A percentile compares a stretch with the other conserved stretches of the same genome.
Conservation (phyloP, 1,140 invertebrate genomes). For the Philopotamus ludificatus region DNA sequence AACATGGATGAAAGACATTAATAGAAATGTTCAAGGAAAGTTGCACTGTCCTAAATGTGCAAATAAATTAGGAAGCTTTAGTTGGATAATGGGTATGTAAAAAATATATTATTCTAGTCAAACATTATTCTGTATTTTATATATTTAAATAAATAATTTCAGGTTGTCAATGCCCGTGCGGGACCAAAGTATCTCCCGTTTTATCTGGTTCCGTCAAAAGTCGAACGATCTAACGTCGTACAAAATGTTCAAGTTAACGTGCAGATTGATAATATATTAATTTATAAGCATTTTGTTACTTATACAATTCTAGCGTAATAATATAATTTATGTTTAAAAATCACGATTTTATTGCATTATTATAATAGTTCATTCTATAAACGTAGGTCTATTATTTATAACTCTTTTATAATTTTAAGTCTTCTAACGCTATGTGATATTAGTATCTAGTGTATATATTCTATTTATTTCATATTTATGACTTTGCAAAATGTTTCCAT, state of each 20-base stretch:
- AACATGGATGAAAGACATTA: slow-evolving; percentile 75
- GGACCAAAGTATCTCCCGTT: slow-evolving; percentile 77
- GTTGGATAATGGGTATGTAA: slow-evolving; percentile 79
- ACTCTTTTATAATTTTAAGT: too few species aligned
- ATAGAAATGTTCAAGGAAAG: slow-evolving; percentile 70
- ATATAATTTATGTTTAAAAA: slow-evolving; percentile 66
- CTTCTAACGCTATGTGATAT: too few species aligned
- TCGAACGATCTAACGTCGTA: slow-evolving; percentile 82
- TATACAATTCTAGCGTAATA: too few species aligned
- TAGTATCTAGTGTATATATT: too few species aligned
- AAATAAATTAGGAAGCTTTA: slow-evolving; percentile 78
- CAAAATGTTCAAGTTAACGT: slow-evolving; percentile 82
- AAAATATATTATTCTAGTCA: slow-evolving; percentile 23
- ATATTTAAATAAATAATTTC: slow-evolving; percentile 43
- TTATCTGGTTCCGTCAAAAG: slow-evolving; percentile 84
- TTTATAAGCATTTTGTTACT: too few species aligned
- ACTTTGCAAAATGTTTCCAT: too few species aligned
- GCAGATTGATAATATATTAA: too few species aligned
- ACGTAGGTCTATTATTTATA: too few species aligned
- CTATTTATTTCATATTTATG: too few species aligned
- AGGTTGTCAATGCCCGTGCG: slow-evolving; percentile 81
- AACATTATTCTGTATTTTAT: slow-evolving; percentile 9
- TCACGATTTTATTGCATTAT: background rate
- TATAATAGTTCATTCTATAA: too few species aligned
- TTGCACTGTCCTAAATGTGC: slow-evolving; percentile 81